Conservation (phyloP, 2,797 vertebrate genomes). For the Peromyscus melanophrys region DNA sequence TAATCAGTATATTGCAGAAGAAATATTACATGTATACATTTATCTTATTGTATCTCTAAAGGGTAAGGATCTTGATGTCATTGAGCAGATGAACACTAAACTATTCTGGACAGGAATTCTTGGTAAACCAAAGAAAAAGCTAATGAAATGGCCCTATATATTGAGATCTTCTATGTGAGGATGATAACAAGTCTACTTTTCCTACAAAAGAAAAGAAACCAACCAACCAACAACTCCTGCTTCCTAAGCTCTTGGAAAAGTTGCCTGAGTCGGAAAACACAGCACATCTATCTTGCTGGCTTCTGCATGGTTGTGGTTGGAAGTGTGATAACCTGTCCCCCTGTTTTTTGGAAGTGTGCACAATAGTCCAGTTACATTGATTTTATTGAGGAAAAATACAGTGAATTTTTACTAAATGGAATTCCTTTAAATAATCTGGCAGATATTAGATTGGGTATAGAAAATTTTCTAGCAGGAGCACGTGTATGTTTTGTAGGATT, state of each 20-base stretch:
- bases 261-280: no score
- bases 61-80: neutral
- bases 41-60: neutral
- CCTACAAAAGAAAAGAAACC: neutral
- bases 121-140: neutral
- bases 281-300: no score
- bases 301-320: no score
- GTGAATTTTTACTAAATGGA: neutral
- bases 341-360: neutral
- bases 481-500: neutral
- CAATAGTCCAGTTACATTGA: neutral
- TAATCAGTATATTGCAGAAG: neutral
- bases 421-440: neutral
- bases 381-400: neutral
- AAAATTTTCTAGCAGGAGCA: neutral
- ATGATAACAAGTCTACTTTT: neutral
- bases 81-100: neutral
- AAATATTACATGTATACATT: no score
- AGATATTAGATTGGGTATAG: neutral
- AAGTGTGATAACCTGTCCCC: no score
- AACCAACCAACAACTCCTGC: neutral
- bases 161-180: no score
- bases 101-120: neutral
- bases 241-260: neutral
- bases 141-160: neutral